Evolutionary conservation across 2,113 vertebrate genomes (phyloP).

Genomic region (Asarcornis scutulata): DNA sequence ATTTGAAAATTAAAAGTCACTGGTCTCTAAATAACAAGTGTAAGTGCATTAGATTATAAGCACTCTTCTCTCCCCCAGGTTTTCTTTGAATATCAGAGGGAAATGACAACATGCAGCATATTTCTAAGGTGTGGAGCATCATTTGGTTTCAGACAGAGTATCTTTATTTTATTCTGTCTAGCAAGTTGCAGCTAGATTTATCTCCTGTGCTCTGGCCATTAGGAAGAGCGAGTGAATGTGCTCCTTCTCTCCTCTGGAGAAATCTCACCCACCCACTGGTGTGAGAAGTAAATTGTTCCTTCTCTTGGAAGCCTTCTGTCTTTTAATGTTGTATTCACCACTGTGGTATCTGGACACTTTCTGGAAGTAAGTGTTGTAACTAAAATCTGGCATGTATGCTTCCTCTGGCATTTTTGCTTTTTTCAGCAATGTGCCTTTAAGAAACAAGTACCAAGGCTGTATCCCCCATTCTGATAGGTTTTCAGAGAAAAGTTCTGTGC

Average conservation of each 20-base stretch:
- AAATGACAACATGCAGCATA: background rate
- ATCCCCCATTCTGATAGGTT: background rate
- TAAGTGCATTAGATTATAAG: background rate
- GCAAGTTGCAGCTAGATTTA: constrained; percentile 6
- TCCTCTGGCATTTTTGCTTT: background rate
- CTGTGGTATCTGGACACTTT: background rate
- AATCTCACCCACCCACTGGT: background rate
- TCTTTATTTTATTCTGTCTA: constrained; percentile 17
- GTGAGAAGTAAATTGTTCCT: background rate
- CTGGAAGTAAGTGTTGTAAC: background rate
- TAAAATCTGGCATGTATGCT: background rate
- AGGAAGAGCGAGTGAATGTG: background rate
- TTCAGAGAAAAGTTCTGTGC: constrained; percentile 13
- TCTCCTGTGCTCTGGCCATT: background rate
- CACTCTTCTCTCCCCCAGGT: background rate
- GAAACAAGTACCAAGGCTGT: background rate
- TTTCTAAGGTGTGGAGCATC: background rate
- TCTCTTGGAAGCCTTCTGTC: background rate
- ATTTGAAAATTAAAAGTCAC: constrained; percentile 14
- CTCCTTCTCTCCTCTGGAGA: background rate
- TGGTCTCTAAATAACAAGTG: background rate
- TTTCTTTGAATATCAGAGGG: background rate
- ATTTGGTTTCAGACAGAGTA: background rate
- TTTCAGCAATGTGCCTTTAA: background rate
- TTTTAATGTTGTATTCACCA: background rate